Base-by-base conservation (phyloP, 92 coral and sea anemone species). In the Actinostola sp. region DNA sequence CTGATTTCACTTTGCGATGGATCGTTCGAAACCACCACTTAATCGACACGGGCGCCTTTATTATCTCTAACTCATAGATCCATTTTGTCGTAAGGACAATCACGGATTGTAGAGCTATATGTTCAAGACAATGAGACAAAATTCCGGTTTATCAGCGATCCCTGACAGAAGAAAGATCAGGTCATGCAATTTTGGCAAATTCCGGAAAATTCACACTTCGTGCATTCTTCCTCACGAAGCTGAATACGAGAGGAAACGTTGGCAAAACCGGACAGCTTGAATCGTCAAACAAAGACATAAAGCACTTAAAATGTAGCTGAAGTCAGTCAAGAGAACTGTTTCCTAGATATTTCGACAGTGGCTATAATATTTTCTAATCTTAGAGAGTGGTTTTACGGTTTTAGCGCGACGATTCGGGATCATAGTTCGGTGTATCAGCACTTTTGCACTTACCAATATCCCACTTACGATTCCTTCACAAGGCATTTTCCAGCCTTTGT, bases 391-490 rank as follows among this genome's bases (percentile, higher is more conserved):
- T n/a, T n/a, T n/a, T n/a, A n/a, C n/a, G n/a, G n/a, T n/a, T n/a
- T n/a, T n/a, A n/a, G n/a, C n/a, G n/a, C n/a, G n/a, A n/a, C n/a
- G n/a, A n/a, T n/a, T n/a, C n/a, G n/a, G n/a, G n/a, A n/a, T 39
- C 44, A 39, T 7, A 7, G 44, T 14, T 7, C 54, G 1, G n/a
- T 29, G n/a, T 30, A 38, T 26, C 46, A 50, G 3, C 34, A 3
- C 0, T 8, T n/a, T 50, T 32, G 4, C 51, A 75, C 93, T 60
- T 67, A 88, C 93, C 93, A 76, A 74, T 12, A 88, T 30, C 2
- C 90, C 90, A 76, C 85, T 61, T 77, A 69, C 75, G 17, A 88
- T 80, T 35, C 75, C 49, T 51, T 90, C 82, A 46, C 70, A 56
- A 34, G 93, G 78, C 93, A 88, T 88, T 51, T 14, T 81, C 55